phyloP scores from a whole-genome alignment of 2,797 vertebrate genomes.

The Chaetodon trifasciatus region DNA sequence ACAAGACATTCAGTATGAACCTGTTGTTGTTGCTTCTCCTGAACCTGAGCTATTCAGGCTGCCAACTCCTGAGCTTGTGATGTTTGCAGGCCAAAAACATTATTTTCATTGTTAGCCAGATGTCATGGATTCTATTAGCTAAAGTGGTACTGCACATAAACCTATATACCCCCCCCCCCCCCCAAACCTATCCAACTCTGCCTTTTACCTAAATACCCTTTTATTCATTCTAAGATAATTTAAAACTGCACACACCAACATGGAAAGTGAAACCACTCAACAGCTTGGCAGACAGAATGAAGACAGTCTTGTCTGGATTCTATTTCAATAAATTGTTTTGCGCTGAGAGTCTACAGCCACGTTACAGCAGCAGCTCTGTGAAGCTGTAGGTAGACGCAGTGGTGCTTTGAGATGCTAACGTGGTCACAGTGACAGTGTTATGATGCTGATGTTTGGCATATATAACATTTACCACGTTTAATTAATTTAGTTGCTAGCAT shows the following conservation, averaged over 20 bases:
- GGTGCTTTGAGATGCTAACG: neutral
- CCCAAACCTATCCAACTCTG: conserved; percentile 5
- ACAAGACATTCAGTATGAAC: conserved; percentile 28
- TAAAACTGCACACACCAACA: conserved; percentile 10
- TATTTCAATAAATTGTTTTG: conserved; percentile 7
- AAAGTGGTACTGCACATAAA: conserved; percentile 35
- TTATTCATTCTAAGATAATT: conserved; percentile 20
- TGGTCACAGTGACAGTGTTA: neutral
- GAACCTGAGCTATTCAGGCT: conserved; percentile 19
- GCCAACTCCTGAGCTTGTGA: conserved; percentile 43
- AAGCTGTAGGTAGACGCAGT: neutral
- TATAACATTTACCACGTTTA: neutral
- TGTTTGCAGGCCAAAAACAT: conserved; percentile 28
- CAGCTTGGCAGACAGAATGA: conserved; percentile 35
- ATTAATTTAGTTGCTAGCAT: no score
- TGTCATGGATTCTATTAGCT: conserved; percentile 54
- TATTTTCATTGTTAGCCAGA: conserved; percentile 52
- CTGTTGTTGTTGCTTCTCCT: conserved; percentile 4
- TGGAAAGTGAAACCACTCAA: conserved; percentile 38
- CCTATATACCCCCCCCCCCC: neutral
- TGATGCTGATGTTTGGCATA: neutral
- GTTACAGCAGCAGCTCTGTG: neutral
- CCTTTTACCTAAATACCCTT: neutral
- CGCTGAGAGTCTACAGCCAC: neutral
- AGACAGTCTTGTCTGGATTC: neutral